These are phyloP conservation scores for Arenaria interpres DNA, from an alignment of 2,113 vertebrate genomes.

Conservation along the genomic window DNA sequence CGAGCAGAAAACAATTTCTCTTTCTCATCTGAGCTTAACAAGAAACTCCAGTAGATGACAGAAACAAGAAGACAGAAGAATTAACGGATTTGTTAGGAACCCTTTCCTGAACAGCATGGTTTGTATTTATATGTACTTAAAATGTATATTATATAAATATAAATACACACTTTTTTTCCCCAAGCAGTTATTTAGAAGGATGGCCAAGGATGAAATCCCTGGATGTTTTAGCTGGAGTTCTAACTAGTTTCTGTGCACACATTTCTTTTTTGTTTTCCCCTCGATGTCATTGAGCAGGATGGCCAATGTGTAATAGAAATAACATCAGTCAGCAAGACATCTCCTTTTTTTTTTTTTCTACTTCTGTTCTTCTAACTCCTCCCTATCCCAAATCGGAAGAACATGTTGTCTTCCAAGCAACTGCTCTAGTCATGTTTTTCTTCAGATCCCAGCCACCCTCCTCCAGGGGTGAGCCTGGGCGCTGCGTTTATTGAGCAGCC, in stretches of 20 bases:
- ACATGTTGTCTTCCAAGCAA: background rate
- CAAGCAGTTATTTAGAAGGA: background rate
- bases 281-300: background rate
- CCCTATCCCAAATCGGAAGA: background rate
- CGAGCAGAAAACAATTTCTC: background rate
- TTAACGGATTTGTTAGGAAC: background rate
- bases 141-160: background rate
- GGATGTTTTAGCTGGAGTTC: background rate
- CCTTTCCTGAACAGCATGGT: background rate
- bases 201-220: background rate
- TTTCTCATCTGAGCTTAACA: background rate
- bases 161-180: fast-evolving
- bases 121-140: background rate
- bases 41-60: background rate
- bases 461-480: background rate
- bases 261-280: background rate
- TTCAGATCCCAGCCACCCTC: background rate
- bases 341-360: too few relatives aligned
- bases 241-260: background rate
- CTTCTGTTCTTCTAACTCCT: background rate
- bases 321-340: background rate
- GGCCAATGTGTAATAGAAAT: background rate
- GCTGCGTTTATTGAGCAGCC: slow-evolving; percentile 15
- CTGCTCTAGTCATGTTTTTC: background rate
- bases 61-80: background rate